Conservation (phyloP, 2,113 vertebrate genomes). For the Coregonus clupeaformis region DNA sequence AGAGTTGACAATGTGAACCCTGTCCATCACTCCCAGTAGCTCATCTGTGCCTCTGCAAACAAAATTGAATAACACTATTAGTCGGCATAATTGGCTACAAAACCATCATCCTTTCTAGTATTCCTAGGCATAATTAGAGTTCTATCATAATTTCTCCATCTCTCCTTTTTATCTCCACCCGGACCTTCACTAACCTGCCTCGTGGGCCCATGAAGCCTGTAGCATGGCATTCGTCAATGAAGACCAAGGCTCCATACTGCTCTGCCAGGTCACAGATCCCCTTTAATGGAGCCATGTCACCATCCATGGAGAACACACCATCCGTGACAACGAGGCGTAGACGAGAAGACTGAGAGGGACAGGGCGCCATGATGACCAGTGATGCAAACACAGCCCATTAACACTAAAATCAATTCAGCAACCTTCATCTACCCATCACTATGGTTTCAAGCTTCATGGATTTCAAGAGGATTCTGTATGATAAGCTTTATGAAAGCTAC, state of each 20-base stretch:
- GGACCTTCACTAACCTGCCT: constrained; percentile 78
- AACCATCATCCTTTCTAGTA: no score
- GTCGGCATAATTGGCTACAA: background rate
- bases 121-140: background rate
- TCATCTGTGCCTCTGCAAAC: constrained; percentile 90
- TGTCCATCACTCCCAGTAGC: constrained; percentile 89
- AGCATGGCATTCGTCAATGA: constrained; percentile 94
- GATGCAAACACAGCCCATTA: constrained; percentile 57
- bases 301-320: constrained; percentile 97
- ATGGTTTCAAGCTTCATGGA: background rate
- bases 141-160: background rate
- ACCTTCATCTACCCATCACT: no score
- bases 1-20: constrained; percentile 92
- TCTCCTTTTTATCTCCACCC: constrained; percentile 76
- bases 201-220: constrained; percentile 90
- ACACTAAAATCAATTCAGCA: background rate
- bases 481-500: background rate
- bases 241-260: constrained; percentile 88
- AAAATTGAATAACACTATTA: constrained; percentile 5
- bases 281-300: constrained; percentile 87
- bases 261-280: constrained; percentile 89
- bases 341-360: constrained; percentile 68
- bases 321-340: constrained; percentile 91
- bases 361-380: background rate
- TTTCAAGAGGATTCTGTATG: background rate